Conservation (phyloP, 2,888 invertebrate genomes). For the Parasteatoda lunata region DNA sequence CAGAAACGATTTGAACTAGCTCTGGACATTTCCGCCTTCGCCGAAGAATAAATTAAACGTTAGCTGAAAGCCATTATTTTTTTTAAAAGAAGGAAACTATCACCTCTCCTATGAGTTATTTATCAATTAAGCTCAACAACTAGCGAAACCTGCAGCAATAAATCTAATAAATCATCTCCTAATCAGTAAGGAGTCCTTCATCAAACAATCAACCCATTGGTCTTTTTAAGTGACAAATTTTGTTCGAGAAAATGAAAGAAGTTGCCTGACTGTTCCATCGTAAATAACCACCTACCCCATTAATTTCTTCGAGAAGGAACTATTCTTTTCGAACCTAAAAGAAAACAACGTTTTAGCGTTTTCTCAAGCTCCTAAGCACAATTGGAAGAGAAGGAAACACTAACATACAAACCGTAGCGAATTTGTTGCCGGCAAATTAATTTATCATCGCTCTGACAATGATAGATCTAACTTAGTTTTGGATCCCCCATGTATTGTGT, state of each 20-base stretch:
- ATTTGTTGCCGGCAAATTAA: conserved; percentile 57
- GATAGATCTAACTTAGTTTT: conserved; percentile 51
- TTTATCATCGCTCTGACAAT: conserved; percentile 52
- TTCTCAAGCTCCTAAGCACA: neutral
- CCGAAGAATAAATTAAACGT: neutral
- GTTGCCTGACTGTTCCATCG: conserved; percentile 3
- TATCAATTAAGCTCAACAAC: neutral
- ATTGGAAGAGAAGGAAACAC: conserved; percentile 5
- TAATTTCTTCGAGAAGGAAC: conserved; percentile 26
- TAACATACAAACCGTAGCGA: conserved; percentile 26
- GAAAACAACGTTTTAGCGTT: conserved; percentile 11
- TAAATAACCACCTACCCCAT: conserved; percentile 36
- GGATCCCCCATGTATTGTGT: neutral
- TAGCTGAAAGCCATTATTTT: neutral
- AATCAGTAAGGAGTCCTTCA: neutral
- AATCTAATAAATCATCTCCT: conserved; percentile 20
- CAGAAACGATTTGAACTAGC: too few species aligned
- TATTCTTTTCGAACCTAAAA: neutral
- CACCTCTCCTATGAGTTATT: neutral
- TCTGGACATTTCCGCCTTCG: too few species aligned
- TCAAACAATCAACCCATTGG: neutral
- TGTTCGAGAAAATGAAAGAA: conserved; percentile 17
- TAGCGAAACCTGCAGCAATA: neutral
- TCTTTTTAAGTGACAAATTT: conserved; percentile 25
- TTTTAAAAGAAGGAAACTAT: neutral